Base-by-base conservation (phyloP, 2,113 vertebrate species). In the Thalassoma bifasciatum region DNA sequence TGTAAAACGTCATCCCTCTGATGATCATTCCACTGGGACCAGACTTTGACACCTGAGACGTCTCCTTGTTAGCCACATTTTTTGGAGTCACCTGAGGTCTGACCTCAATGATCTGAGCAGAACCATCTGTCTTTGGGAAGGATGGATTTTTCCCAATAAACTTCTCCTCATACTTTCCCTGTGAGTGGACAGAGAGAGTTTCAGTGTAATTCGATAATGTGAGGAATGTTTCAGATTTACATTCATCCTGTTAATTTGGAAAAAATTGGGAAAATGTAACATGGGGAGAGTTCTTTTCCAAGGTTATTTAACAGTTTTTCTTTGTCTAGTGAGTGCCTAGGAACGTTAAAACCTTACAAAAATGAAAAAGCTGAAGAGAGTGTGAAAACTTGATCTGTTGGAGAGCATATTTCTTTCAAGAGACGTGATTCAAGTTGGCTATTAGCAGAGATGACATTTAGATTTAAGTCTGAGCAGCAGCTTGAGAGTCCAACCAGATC, bases 1-100 rank as follows among this genome's bases (percentile, higher is more conserved):
- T 99, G 84, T 99, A 99, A 88, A 97, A 99, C 68, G 97, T 99
- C 84, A 98, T 90, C 21, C 96, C 96, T 80, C 96, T 93, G 79
- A 98, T 92, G 47, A 97, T 93, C 34, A 97, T 94, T 66, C 95
- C 95, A 65, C 91, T 94, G 56, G 93, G 91, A 38, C 93, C 93
- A 0, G 90, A 77, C 57, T 93, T 93, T 23, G 88, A 87, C 73
- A 91, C 88, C 42, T 57, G 84, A 68, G 75, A 21, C 49, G 72
- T 12, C 65, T 83, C 82, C 37, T 72, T 78, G 37, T 69, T 52
- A n/a, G 42, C 6, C 40, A 3, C 44, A 8, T 40, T 63, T 73
- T 60, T 82, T 26, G 23, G 34, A 49, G 66, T 68, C 60, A 53
- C 72, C 47, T 50, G 62, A 22, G 79, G 53, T 63, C 65, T 75